Conservation (phyloP, 2,797 vertebrate species). For the Myripristis murdjan region DNA sequence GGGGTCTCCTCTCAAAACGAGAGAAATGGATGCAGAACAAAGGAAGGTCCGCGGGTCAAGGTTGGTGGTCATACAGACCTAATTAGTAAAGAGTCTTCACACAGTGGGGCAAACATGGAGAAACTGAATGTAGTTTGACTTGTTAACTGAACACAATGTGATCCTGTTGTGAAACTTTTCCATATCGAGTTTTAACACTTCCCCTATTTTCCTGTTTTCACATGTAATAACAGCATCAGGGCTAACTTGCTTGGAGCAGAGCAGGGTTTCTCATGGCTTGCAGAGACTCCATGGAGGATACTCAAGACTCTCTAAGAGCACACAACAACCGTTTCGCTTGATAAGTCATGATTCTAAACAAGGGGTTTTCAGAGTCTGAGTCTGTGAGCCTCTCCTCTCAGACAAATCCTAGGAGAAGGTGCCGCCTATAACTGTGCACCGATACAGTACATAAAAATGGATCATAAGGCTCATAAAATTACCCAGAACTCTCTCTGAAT, state of each 20-base stretch:
- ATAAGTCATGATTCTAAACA: not conserved
- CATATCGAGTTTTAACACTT: too few relatives aligned
- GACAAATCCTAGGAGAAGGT: too few relatives aligned
- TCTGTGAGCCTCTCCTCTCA: too few relatives aligned
- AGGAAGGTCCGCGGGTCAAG: slow-evolving; percentile 18
- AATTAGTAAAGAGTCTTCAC: slow-evolving; percentile 7
- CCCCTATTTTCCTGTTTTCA: not conserved
- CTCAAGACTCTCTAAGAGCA: not conserved
- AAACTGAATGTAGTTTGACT: not conserved
- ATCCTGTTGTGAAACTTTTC: too few relatives aligned
- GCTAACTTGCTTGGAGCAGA: not conserved
- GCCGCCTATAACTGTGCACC: too few relatives aligned
- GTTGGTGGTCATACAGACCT: slow-evolving; percentile 14
- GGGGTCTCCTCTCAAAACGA: slow-evolving; percentile 14
- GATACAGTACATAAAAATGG: too few relatives aligned
- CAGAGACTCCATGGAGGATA: not conserved
- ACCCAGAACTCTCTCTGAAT: too few relatives aligned
- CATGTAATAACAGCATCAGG: not conserved
- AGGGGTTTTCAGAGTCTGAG: too few relatives aligned
- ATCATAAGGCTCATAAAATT: too few relatives aligned
- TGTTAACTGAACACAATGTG: not conserved
- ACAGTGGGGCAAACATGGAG: not conserved
- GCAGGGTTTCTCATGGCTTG: not conserved
- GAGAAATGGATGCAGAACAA: not conserved
- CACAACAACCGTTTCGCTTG: not conserved